Base-by-base conservation (phyloP, 2,113 vertebrate genomes). In the Jaculus jaculus region DNA sequence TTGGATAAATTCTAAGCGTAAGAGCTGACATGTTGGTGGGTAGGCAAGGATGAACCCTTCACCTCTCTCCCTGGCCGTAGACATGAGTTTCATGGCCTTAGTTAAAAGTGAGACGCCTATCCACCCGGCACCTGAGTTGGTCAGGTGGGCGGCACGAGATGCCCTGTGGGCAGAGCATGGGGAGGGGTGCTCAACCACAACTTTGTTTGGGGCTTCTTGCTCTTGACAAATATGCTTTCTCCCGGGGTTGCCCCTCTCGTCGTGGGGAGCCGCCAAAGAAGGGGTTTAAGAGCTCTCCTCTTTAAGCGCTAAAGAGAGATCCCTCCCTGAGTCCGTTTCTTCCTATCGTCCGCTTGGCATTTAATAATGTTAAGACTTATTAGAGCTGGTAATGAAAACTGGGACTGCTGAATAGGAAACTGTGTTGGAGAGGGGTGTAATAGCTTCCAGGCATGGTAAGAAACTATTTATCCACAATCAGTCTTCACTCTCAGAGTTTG, bases 351-450 rank as follows among this genome's bases (percentile, higher is more conserved):
- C 98, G 98, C 98, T 98, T 99, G 99, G 98, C 98, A 98, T 99
- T 99, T 99, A 99, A 99, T 99, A 99, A 99, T 97, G 99, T 99
- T 99, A 99, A 99, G 99, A 99, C 99, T 99, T 99, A 99, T 99
- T 99, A 99, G 98, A 99, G 98, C 98, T 98, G 98, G 98, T 99
- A 98, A 98, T 99, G 99, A 98, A 99, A 98, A 99, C 98, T 98
- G 97, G 96, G 98, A 94, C 97, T 97, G 97, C 97, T 99, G 99
- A 99, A 99, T 99, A 98, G 99, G 98, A 98, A 98, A 97, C 98
- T 98, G 98, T 99, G 99, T 99, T 98, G 98, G 98, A 98, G 99
- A 98, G 98, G 98, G 98, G 98, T 99, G 99, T 99, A 98, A 99
- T 99, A 99, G 99, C 99, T 99, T 97, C 97, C 97, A 98, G 99